Evolutionary conservation across 2,888 invertebrate genomes (phyloP).

Genomic region (Idaea dimidiata): DNA sequence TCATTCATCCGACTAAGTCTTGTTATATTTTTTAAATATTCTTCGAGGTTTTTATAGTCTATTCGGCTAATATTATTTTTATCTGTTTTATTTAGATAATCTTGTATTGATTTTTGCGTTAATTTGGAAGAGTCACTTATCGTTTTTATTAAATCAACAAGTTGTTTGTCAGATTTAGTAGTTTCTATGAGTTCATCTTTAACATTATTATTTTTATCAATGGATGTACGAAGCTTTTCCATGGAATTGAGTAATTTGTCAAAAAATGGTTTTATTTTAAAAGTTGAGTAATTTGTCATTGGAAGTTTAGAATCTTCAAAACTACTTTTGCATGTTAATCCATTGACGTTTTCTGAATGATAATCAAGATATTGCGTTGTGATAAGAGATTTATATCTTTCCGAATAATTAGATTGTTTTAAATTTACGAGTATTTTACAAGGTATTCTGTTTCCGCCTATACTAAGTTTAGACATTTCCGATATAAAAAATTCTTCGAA

Average conservation of each 20-base stretch:
- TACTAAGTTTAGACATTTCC: conserved; percentile 19
- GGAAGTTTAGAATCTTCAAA: neutral
- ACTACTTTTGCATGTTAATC: conserved; percentile 23
- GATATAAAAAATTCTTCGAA: conserved; percentile 20
- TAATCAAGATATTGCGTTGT: conserved; percentile 16
- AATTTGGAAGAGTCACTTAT: neutral
- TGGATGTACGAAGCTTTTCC: neutral
- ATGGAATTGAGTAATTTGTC: neutral
- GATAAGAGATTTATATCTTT: conserved; percentile 14
- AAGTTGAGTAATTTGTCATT: neutral
- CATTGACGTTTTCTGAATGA: conserved; percentile 29
- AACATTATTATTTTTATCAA: neutral
- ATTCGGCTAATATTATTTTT: neutral
- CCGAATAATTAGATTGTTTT: conserved; percentile 18
- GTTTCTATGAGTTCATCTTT: neutral
- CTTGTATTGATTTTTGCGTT: neutral
- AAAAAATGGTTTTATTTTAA: neutral
- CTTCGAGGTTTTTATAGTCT: neutral
- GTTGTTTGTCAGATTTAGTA: neutral
- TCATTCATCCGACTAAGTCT: neutral
- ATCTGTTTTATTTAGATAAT: neutral
- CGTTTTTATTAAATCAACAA: neutral
- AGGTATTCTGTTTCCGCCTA: conserved; percentile 30
- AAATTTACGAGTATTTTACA: conserved; percentile 26
- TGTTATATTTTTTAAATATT: neutral